Conservation (phyloP, 2,888 invertebrate species). For the Chamaedrilus cognettii region DNA sequence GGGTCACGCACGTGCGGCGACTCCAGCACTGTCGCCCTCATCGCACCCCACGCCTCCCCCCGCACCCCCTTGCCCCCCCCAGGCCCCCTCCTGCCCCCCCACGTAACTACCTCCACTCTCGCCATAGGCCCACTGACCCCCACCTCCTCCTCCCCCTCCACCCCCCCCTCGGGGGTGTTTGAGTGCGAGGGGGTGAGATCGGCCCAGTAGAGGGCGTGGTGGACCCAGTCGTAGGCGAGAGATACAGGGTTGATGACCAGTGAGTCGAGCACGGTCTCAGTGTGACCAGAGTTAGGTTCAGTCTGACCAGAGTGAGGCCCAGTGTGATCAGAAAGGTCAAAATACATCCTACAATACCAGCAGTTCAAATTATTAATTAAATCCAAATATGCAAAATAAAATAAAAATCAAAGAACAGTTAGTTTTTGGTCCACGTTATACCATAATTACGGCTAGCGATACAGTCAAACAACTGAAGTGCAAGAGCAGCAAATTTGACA, state of each 20-base stretch:
- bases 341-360: no score
- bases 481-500: no score
- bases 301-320: no score
- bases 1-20: neutral
- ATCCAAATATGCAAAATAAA: no score
- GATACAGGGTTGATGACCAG: neutral
- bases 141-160: neutral
- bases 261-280: neutral
- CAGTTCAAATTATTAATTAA: no score
- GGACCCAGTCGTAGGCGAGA: conserved; percentile 13
- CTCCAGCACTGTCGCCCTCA: neutral
- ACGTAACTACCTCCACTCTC: neutral
- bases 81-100: neutral
- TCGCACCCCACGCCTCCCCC: neutral
- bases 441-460: no score
- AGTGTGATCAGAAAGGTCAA: no score
- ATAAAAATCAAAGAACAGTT: no score
- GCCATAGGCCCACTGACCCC: neutral
- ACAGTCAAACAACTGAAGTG: no score
- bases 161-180: neutral
- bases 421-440: no score
- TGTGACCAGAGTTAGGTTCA: no score
- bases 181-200: neutral
- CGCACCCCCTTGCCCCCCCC: neutral
- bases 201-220: conserved; percentile 8